Percentiles rank a stretch among this genome's conserved stretches.
Evolutionary conservation across 2,113 vertebrate species (phyloP).

Genomic region (Asarcornis scutulata): DNA sequence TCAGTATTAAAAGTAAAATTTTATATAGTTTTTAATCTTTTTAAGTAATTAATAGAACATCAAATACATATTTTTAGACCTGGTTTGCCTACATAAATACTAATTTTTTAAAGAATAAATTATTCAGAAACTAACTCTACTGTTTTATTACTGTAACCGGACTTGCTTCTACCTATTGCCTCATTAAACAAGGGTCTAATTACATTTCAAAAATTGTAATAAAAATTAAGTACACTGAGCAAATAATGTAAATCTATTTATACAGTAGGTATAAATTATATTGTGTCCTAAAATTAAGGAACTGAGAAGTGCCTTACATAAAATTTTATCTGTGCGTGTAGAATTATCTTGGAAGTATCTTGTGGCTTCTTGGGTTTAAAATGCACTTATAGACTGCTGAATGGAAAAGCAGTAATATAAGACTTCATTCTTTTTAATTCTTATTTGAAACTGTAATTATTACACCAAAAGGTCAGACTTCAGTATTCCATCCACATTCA

Average conservation of each 20-base stretch:
- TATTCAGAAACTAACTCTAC: neutral
- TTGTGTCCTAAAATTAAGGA: neutral
- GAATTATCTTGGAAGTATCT: neutral
- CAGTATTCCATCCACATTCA: neutral
- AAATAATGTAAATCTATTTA: neutral
- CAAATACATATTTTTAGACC: neutral
- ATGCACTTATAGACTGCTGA: neutral
- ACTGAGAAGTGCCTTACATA: neutral
- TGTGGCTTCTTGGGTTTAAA: neutral
- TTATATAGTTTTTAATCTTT: neutral
- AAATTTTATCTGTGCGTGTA: neutral
- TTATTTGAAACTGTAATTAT: neutral
- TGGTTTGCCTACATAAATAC: neutral
- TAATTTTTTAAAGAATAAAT: neutral
- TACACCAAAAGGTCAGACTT: neutral
- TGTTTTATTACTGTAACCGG: neutral
- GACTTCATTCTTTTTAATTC: neutral
- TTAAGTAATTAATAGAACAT: neutral
- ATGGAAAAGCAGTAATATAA: neutral
- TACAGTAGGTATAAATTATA: neutral
- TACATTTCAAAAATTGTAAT: neutral
- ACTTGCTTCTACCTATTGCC: neutral
- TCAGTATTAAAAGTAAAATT: neutral
- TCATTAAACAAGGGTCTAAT: neutral
- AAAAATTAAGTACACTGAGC: neutral